Conservation (phyloP, 2,113 vertebrate genomes). For the Heterochromis multidens region DNA sequence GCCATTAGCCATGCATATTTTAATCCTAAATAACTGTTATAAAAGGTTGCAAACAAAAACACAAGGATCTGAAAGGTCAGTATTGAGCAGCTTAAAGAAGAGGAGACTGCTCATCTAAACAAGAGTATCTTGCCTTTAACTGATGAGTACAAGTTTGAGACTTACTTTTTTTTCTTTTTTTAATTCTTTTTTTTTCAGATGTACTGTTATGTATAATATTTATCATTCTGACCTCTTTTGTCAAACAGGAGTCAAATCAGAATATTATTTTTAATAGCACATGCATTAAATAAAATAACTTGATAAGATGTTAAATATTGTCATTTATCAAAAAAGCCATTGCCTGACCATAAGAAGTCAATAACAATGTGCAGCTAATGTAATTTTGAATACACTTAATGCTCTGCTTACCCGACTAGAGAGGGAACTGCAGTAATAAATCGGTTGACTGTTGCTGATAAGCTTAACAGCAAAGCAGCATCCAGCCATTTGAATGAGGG, state of each 20-base stretch:
- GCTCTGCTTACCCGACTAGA: conserved; percentile 31
- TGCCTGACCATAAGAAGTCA: conserved; percentile 20
- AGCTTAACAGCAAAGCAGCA: conserved; percentile 50
- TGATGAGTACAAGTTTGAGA: conserved; percentile 42
- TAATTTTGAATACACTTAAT: conserved; percentile 34
- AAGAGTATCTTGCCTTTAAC: conserved; percentile 17
- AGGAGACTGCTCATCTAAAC: conserved; percentile 37
- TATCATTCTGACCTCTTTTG: neutral
- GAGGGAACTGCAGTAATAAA: conserved; percentile 40
- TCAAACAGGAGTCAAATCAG: neutral
- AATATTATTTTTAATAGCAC: neutral
- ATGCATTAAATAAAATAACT: neutral
- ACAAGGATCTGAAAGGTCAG: conserved; percentile 20
- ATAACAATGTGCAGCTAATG: conserved; percentile 36
- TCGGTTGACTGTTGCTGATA: conserved; percentile 53
- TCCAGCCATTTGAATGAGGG: conserved; percentile 48
- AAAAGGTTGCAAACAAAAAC: conserved; percentile 24
- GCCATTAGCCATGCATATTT: conserved; percentile 37
- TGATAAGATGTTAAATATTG: conserved; percentile 18
- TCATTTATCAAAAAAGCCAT: conserved; percentile 26
- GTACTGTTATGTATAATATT: neutral
- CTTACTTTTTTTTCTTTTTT: neutral
- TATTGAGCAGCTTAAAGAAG: conserved; percentile 15
- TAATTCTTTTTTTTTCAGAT: neutral
- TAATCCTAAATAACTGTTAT: conserved; percentile 13